phyloP scores from a whole-genome alignment of 2,888 invertebrate genomes.

The Amblyjoppa proteus region DNA sequence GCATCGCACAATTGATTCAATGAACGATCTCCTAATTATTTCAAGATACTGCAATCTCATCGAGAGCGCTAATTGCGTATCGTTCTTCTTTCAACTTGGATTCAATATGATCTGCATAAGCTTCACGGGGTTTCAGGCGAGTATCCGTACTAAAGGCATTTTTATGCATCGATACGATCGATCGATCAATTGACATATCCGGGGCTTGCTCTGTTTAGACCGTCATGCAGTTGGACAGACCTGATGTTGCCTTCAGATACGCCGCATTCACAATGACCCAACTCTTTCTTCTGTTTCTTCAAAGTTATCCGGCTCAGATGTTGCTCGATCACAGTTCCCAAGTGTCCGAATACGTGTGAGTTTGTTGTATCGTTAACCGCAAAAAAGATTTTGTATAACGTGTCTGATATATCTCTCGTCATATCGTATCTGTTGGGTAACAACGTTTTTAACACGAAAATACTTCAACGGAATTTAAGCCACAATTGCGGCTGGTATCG shows the following conservation, averaged over 20 bases:
- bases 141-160: slow-evolving; percentile 6
- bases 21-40: not conserved
- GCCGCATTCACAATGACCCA: slow-evolving; percentile 57
- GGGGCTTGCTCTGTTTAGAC: slow-evolving; percentile 34
- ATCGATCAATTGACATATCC: too few relatives aligned
- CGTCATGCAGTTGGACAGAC: slow-evolving; percentile 60
- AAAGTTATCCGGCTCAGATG: slow-evolving; percentile 66
- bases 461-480: slow-evolving; percentile 16
- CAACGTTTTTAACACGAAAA: too few relatives aligned
- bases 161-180: too few relatives aligned
- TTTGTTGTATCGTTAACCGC: not conserved
- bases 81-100: slow-evolving; percentile 75
- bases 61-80: slow-evolving; percentile 70
- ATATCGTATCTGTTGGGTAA: not conserved
- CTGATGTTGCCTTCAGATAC: slow-evolving; percentile 61
- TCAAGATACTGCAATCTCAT: slow-evolving; percentile 71
- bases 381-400: too few relatives aligned
- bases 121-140: slow-evolving; percentile 75
- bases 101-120: slow-evolving; percentile 75
- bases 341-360: slow-evolving; percentile 64
- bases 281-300: slow-evolving; percentile 55
- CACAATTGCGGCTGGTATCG: slow-evolving; percentile 66
- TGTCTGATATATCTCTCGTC: not conserved
- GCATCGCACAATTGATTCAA: too few relatives aligned
- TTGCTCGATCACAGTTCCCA: slow-evolving; percentile 62